Base-by-base conservation (phyloP, 2,888 invertebrate species). In the Bhutanitis thaidina region DNA sequence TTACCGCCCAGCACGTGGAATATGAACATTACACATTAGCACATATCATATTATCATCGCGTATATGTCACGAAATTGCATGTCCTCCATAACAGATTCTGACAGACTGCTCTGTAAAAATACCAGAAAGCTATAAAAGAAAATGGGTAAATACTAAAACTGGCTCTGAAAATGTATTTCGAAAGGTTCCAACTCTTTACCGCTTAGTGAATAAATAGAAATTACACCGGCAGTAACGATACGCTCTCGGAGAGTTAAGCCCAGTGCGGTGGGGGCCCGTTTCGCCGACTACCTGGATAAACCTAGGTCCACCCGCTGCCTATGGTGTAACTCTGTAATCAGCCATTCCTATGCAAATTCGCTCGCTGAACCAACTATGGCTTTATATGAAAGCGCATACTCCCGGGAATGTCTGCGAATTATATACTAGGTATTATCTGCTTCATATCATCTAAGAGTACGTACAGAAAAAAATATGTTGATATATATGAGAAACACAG, bases 281-380 rank as follows among this genome's bases (percentile, higher is more conserved):
- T 48, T 15, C 41, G 30, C 46, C 38, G 55, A 46, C 57, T 62
- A 61, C 60, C 61, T 67, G 66, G 62, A 60, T 64, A 61, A 61
- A 74, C 68, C 79, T 68, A 71, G 75, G 74, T 72, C 74, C 76
- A 53, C 39, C 36, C 62, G 69, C 61, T 67, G 82, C 78, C 81
- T 83, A 83, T 78, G 76, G 78, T 76, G 75, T 74, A 73, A 75
- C 78, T 78, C 79, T 71, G 78, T 85, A 86, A 86, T 86, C 86
- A 83, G 79, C 87, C 80, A 86, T 87, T 87, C 84, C 84, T 77
- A 86, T 86, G 87, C 84, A 84, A 87, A 87, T 87, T 80, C 78
- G 67, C 68, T 71, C 69, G 71, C 81, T 81, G 82, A 79, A 84
- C 80, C 86, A 82, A 84, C 86, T 85, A 85, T 81, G 82, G 81